These are phyloP conservation scores for Tetramorium bicarinatum DNA, from an alignment of 2,888 invertebrate genomes.

Conservation along the genomic window DNA sequence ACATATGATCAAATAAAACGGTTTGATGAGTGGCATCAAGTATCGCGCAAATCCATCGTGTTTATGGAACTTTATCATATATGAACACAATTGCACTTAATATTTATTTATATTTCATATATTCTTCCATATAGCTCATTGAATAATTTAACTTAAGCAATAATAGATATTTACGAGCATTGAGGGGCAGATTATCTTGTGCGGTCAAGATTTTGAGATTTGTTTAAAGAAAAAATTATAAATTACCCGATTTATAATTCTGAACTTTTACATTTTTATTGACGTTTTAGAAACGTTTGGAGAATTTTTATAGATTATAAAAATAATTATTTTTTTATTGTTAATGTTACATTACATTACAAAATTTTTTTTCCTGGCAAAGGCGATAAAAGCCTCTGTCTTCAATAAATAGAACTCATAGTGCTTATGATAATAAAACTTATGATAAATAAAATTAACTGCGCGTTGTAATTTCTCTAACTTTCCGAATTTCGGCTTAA, in stretches of 20 bases:
- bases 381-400: background rate
- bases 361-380: background rate
- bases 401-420: background rate
- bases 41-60: background rate
- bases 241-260: background rate
- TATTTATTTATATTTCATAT: constrained; percentile 1
- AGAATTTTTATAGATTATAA: background rate
- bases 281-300: background rate
- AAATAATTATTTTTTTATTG: background rate
- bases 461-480: background rate
- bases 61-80: constrained; percentile 11
- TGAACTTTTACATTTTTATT: constrained; percentile 1
- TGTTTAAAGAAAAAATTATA: background rate
- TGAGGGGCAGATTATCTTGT: constrained; percentile 2
- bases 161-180: constrained; percentile 17
- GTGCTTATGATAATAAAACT: background rate
- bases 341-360: background rate
- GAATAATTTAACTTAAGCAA: constrained; percentile 7
- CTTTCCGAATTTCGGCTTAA: background rate
- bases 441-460: background rate
- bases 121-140: constrained; percentile 4
- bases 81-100: background rate
- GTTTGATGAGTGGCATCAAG: background rate
- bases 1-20: background rate
- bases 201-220: background rate